Percentiles rank a stretch among this genome's conserved stretches.
These are phyloP conservation scores for Nematolebias whitei DNA, from an alignment of 2,113 vertebrate species.

Conservation along the genomic window DNA sequence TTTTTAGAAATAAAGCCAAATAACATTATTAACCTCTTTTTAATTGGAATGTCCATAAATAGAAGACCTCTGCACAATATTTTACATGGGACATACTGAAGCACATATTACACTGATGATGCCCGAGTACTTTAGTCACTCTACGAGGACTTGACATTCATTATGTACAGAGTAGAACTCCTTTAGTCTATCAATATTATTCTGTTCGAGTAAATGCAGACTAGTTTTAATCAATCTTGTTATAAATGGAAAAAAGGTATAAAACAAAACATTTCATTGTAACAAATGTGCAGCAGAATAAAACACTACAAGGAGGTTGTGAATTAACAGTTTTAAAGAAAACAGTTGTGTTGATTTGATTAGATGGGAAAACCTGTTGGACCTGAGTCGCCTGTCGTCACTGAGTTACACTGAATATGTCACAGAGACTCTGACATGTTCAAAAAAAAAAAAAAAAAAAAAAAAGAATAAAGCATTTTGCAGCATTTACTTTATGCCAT, in stretches of 20 bases:
- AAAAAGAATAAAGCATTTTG: conserved; percentile 52
- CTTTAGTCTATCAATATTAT: background rate
- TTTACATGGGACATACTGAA: conserved; percentile 51
- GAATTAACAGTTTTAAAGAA: conserved; percentile 27
- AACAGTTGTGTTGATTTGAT: conserved; percentile 9
- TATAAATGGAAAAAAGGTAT: conserved; percentile 66
- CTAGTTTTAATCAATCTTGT: conserved; percentile 33
- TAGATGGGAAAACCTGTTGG: conserved; percentile 21
- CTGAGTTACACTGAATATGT: conserved; percentile 21
- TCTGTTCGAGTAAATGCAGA: conserved; percentile 28
- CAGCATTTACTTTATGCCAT: conserved; percentile 41
- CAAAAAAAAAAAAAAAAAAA: conserved; percentile 31
- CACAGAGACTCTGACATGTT: conserved; percentile 13
- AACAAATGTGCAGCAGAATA: conserved; percentile 60
- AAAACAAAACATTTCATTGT: conserved; percentile 57
- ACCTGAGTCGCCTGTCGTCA: conserved; percentile 49
- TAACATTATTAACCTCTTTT: conserved; percentile 44
- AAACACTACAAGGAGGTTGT: conserved; percentile 13
- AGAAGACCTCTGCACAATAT: conserved; percentile 67
- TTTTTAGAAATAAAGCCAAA: conserved; percentile 44
- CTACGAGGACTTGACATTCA: conserved; percentile 38
- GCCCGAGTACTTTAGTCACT: conserved; percentile 33
- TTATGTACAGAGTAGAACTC: conserved; percentile 49
- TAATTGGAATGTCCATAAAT: conserved; percentile 75
- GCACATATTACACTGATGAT: conserved; percentile 34